Conservation (phyloP, 2,888 invertebrate species). For the Sarcophaga carnaria region DNA sequence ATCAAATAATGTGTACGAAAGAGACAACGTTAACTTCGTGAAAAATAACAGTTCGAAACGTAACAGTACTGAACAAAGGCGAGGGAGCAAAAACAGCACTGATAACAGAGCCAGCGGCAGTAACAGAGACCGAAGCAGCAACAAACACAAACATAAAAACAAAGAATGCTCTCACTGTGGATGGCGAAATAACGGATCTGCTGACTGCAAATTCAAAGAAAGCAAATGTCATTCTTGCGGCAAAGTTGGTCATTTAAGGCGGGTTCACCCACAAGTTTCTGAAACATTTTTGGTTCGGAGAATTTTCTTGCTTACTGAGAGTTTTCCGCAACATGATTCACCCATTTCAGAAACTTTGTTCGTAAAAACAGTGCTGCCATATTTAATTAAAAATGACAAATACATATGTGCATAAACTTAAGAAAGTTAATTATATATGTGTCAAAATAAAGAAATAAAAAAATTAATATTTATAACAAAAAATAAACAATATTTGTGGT, state of each 20-base stretch:
- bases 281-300: too few relatives aligned
- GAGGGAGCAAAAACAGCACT: neutral
- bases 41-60: conserved; percentile 29
- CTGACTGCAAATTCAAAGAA: neutral
- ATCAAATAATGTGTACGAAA: conserved; percentile 10
- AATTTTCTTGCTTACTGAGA: too few relatives aligned
- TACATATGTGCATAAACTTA: too few relatives aligned
- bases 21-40: conserved; percentile 42
- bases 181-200: conserved; percentile 16
- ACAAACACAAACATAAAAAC: conserved; percentile 10
- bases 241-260: neutral
- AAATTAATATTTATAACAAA: too few relatives aligned
- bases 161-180: conserved; percentile 29
- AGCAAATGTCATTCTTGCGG: conserved; percentile 26
- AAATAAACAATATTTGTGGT: too few relatives aligned
- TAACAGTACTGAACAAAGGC: neutral
- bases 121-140: conserved; percentile 5
- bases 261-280: too few relatives aligned
- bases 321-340: too few relatives aligned
- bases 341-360: too few relatives aligned
- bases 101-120: conserved; percentile 3
- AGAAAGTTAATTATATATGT: too few relatives aligned
- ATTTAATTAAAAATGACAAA: too few relatives aligned
- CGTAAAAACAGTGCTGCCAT: too few relatives aligned
- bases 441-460: too few relatives aligned